Evolutionary conservation across 2,113 vertebrate genomes (phyloP).

Genomic region (Xyliphius kryptos): DNA sequence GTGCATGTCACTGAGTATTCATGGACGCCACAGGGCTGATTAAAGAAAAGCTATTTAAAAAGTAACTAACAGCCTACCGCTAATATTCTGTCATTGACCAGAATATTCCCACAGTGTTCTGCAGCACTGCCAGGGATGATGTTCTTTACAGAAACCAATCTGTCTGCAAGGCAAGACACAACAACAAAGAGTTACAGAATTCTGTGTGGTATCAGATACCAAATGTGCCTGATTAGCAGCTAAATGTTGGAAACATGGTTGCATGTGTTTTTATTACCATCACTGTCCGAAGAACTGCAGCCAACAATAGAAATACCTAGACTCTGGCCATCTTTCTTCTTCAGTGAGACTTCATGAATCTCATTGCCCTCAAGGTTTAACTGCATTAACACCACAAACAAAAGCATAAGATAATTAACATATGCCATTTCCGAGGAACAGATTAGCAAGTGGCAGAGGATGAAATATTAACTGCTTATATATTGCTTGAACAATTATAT

Average conservation of each 20-base stretch:
- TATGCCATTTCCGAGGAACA: too few relatives aligned
- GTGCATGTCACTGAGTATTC: background rate
- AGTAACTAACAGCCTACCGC: conserved; percentile 64
- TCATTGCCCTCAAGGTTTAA: conserved; percentile 69
- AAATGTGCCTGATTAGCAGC: background rate
- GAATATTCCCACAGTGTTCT: conserved; percentile 74
- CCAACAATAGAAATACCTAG: conserved; percentile 92
- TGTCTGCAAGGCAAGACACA: conserved; percentile 52
- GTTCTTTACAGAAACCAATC: conserved; percentile 78
- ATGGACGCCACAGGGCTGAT: conserved; percentile 24
- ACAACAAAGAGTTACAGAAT: too few relatives aligned
- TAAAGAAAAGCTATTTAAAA: conserved; percentile 41
- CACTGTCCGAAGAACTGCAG: conserved; percentile 67
- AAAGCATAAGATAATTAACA: too few relatives aligned
- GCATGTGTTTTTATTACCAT: conserved; percentile 68
- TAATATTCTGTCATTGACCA: conserved; percentile 75
- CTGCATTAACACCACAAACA: conserved; percentile 52
- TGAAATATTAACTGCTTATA: too few relatives aligned
- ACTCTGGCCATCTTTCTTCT: conserved; percentile 85
- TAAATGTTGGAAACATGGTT: background rate
- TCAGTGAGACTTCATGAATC: conserved; percentile 77
- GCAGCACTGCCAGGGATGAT: conserved; percentile 79
- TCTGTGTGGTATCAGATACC: background rate
- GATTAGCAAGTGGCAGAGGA: too few relatives aligned
- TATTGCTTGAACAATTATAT: too few relatives aligned